Conservation (phyloP, 1,140 invertebrate genomes). For the Drosophila oshimai region DNA sequence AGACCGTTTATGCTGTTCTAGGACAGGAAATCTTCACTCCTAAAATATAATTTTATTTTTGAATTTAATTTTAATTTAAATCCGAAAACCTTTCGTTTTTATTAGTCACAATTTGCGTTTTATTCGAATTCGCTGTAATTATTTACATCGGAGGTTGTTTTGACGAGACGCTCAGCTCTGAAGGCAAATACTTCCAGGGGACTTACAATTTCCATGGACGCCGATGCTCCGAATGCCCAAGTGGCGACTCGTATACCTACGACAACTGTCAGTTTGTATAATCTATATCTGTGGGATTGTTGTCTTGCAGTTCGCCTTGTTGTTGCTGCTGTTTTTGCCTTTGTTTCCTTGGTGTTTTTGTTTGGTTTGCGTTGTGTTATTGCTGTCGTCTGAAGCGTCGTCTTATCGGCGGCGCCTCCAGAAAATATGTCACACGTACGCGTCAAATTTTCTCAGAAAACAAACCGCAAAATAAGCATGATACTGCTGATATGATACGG, state of each 20-base stretch:
- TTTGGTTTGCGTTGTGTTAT: slow-evolving; percentile 17
- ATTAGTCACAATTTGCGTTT: slow-evolving; percentile 58
- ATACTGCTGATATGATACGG: slow-evolving; percentile 32
- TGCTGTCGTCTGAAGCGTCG: slow-evolving; percentile 43
- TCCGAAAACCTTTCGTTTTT: too few relatives aligned
- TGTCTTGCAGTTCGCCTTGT: slow-evolving; percentile 24
- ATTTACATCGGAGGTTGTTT: slow-evolving; percentile 67
- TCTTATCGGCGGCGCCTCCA: slow-evolving; percentile 76
- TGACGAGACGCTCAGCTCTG: slow-evolving; percentile 1
- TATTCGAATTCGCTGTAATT: slow-evolving; percentile 58
- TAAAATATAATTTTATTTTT: not conserved
- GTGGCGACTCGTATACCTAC: slow-evolving; percentile 32
- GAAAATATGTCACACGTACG: slow-evolving; percentile 75
- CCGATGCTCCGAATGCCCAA: slow-evolving; percentile 52
- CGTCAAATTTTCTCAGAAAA: slow-evolving; percentile 72
- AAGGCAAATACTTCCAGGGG: slow-evolving; percentile 26
- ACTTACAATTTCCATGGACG: slow-evolving; percentile 43
- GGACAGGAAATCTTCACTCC: too few relatives aligned
- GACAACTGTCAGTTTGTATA: slow-evolving; percentile 35
- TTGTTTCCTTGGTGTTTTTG: slow-evolving; percentile 10
- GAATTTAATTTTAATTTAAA: too few relatives aligned
- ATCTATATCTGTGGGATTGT: slow-evolving; percentile 63
- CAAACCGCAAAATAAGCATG: slow-evolving; percentile 62
- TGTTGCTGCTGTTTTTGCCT: slow-evolving; percentile 6
- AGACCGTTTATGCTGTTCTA: too few relatives aligned